Evolutionary conservation across 1,140 invertebrate genomes (phyloP), one percentile per base, ranked within the genome.

Genomic region (Drosophila persimilis): DNA sequence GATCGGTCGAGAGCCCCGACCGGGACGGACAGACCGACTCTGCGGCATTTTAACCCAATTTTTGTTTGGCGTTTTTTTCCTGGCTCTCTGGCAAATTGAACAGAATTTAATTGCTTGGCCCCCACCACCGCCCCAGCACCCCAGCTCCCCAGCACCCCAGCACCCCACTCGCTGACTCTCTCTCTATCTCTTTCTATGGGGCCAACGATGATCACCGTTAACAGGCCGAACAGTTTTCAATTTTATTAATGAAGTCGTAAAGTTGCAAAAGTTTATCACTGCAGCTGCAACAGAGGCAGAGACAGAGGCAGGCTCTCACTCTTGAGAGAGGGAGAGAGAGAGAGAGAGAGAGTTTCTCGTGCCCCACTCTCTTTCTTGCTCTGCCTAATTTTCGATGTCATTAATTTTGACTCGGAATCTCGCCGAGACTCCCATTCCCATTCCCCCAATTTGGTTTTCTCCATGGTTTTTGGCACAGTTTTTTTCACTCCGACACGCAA

Each of bases 211-310:
- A 39, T 39, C 45, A 45, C 9, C 31, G 43, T 45, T 17, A 57
- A 64, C 43, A 56, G 52, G 35, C 35, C 35, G 35, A 58, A 52
- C 43, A 50, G 39, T 60, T 77, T 63, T 35, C 47, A 44, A 66
- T 60, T 73, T 51, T 45, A 62, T 63, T 67, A 73, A 79, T 73
- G 31, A 63, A 59, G 57, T 66, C 51, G 41, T 63, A 59, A 77
- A 72, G 35, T 58, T 56, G 57, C 48, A 41, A 55, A 65, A 67
- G 45, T 77, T 77, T 63, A 77, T 77, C 65, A 74, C 73, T 58
- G 35, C 62, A 44, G n/a, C 46, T 58, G 45, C 50, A 29, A 26
- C 52, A 59, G 57, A 11, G 11, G 35, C 53, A 20, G 20, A 20
- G 20, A 1, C 20, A 20, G 20, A 20, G 0, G 20, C 53, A 48